A percentile compares a stretch with the other conserved stretches of the same genome.
Conservation (phyloP, 2,888 invertebrate genomes). For the Trachelus stipa region DNA sequence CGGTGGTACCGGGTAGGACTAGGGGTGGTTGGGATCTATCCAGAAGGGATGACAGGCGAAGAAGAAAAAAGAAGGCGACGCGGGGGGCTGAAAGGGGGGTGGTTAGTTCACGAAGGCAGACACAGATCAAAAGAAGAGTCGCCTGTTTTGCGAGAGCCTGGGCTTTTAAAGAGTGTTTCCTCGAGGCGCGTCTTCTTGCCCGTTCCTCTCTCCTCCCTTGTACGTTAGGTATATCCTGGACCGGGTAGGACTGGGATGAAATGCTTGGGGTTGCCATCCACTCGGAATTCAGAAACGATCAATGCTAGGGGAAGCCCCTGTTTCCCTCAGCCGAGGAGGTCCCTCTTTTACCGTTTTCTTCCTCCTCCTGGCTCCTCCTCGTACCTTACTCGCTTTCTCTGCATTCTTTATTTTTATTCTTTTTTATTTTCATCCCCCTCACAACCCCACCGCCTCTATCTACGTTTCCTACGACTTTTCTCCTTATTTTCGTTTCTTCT, state of each 20-base stretch:
- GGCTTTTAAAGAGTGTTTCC: conserved; percentile 21
- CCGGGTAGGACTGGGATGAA: conserved; percentile 39
- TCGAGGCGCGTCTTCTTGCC: conserved; percentile 1
- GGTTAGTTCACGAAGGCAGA: conserved; percentile 6
- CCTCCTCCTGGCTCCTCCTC: no score
- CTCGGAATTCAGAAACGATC: conserved; percentile 63
- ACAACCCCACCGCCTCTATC: background rate
- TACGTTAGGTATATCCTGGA: conserved; percentile 1
- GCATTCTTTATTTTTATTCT: no score
- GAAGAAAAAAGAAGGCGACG: background rate
- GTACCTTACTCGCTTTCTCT: no score
- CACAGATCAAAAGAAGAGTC: conserved; percentile 4
- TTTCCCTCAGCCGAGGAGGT: conserved; percentile 35
- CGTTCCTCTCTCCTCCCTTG: background rate
- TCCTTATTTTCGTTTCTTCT: conserved; percentile 24
- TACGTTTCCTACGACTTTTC: conserved; percentile 23
- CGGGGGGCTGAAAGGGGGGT: background rate
- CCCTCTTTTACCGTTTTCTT: conserved; percentile 27
- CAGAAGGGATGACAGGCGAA: no score
- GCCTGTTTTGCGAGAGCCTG: conserved; percentile 6
- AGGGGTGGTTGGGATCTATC: conserved; percentile 16
- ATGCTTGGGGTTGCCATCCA: conserved; percentile 52
- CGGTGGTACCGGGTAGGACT: conserved; percentile 12
- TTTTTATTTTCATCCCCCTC: background rate
- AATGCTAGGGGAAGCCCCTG: conserved; percentile 50